These are phyloP conservation scores for Nannospalax galili DNA, from an alignment of 2,113 vertebrate species.

Conservation along the genomic window DNA sequence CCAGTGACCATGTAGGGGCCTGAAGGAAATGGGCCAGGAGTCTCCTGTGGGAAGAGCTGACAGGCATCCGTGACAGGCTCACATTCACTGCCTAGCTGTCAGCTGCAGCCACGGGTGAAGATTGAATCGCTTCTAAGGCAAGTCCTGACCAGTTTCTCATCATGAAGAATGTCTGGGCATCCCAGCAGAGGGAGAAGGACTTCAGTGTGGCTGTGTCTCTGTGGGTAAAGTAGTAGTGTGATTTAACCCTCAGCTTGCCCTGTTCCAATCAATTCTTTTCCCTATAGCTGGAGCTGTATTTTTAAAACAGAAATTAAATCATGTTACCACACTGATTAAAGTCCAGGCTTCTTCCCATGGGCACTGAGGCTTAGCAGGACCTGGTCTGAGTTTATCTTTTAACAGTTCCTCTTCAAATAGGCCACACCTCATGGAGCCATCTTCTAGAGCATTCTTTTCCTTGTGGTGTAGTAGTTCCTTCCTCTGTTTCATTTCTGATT, in stretches of 20 bases:
- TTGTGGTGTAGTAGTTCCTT: background rate
- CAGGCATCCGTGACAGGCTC: conserved; percentile 22
- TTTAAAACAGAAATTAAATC: conserved; percentile 53
- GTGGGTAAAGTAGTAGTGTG: conserved; percentile 16
- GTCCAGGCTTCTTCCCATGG: background rate
- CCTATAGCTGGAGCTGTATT: background rate
- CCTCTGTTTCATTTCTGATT: background rate
- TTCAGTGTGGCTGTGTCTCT: background rate
- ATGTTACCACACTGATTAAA: conserved; percentile 36
- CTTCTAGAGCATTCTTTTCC: background rate
- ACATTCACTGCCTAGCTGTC: conserved; percentile 55
- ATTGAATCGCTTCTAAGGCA: conserved; percentile 48
- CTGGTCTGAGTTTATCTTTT: background rate
- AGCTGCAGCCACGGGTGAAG: conserved; percentile 30
- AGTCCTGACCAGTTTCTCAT: conserved; percentile 50
- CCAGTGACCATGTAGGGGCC: conserved; percentile 57
- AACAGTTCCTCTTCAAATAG: background rate
- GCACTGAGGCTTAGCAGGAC: background rate
- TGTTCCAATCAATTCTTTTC: conserved; percentile 29
- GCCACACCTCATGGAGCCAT: background rate
- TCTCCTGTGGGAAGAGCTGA: conserved; percentile 40
- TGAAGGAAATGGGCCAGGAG: background rate
- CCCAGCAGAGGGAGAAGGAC: background rate
- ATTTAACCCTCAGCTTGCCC: background rate
- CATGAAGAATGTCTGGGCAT: conserved; percentile 47